Evolutionary conservation across 2,797 vertebrate genomes (phyloP), one percentile per base, ranked within the genome.

Genomic region (Okamejei kenojei): DNA sequence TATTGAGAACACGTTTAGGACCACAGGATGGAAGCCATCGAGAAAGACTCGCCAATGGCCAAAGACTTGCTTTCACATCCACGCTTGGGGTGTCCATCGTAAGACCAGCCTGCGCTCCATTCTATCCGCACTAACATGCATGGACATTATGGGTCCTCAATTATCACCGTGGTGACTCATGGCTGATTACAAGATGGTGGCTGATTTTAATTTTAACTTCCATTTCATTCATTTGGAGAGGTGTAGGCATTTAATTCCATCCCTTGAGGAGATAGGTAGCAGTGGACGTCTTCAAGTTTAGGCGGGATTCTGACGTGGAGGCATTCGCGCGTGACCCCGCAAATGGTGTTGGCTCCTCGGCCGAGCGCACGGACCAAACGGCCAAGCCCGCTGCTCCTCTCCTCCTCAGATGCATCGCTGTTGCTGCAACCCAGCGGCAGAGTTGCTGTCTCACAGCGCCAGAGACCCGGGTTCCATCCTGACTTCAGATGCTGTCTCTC

Each of bases 11-110:
- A 35, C 13, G 10, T 7, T 29, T 45, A 8, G 23, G 7, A 68
- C 13, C 63, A 88, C 61, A 35, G 84, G 97, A 98, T 98, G 98
- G 97, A 97, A 97, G 97, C 97, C 96, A 97, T 97, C 97, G 97
- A 97, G 94, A 97, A 98, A 96, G 96, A 97, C 96, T 5, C 95
- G 94, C 96, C 94, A 95, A 97, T 97, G 96, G 96, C 97, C 96
- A 96, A 96, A 96, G 96, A 93, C 35, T 17, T 71, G 32, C 29
- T 96, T 98, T 96, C 99, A 96, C 99, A 99, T 96, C 98, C 97
- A 96, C 97, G 97, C 94, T 99, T 99, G 54, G 98, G 98, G 95
- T 99, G 98, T 94, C 99, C 98, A 95, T 98, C 96, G 95, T 98
- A 98, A 3, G 96, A 97, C 97, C 98, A 96, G 26, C 96, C 96